Conservation (phyloP, 2,888 invertebrate species). For the Chalcis sispes region DNA sequence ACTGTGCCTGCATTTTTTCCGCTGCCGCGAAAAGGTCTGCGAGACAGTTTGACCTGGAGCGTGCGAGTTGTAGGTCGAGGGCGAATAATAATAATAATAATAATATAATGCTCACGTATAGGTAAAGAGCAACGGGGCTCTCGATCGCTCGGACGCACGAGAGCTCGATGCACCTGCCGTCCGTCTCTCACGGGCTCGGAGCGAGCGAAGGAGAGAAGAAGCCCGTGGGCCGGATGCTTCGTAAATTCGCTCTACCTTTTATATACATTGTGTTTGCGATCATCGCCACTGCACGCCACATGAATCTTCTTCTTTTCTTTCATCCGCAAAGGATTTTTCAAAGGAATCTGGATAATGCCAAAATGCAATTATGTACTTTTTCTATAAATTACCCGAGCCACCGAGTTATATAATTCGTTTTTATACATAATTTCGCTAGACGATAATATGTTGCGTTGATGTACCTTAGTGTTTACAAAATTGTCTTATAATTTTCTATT, state of each 20-base stretch:
- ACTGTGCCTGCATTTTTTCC: not conserved
- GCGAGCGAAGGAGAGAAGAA: not conserved
- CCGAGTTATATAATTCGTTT: not conserved
- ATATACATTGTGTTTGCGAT: slow-evolving; percentile 31
- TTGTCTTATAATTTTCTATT: slow-evolving; percentile 23
- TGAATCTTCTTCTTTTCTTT: slow-evolving; percentile 19
- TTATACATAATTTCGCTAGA: not conserved
- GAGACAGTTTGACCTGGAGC: not conserved
- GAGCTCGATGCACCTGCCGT: slow-evolving; percentile 63
- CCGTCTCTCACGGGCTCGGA: slow-evolving; percentile 40
- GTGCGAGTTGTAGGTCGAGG: slow-evolving; percentile 62
- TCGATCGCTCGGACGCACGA: not conserved
- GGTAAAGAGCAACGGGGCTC: not conserved
- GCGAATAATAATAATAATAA: slow-evolving; percentile 51
- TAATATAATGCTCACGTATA: not conserved
- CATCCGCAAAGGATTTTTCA: slow-evolving; percentile 33
- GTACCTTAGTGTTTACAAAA: slow-evolving; percentile 6
- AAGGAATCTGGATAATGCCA: slow-evolving; percentile 40
- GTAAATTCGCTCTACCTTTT: slow-evolving; percentile 37
- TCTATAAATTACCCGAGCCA: not conserved
- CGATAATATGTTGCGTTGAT: not conserved
- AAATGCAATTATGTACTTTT: slow-evolving; percentile 37
- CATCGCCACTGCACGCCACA: not conserved
- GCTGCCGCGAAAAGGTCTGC: not conserved
- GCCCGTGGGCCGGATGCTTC: slow-evolving; percentile 45